A percentile compares a stretch with the other conserved stretches of the same genome.
These are phyloP conservation scores for Sarcoramphus papa DNA, from an alignment of 2,797 vertebrate genomes.

Conservation along the genomic window DNA sequence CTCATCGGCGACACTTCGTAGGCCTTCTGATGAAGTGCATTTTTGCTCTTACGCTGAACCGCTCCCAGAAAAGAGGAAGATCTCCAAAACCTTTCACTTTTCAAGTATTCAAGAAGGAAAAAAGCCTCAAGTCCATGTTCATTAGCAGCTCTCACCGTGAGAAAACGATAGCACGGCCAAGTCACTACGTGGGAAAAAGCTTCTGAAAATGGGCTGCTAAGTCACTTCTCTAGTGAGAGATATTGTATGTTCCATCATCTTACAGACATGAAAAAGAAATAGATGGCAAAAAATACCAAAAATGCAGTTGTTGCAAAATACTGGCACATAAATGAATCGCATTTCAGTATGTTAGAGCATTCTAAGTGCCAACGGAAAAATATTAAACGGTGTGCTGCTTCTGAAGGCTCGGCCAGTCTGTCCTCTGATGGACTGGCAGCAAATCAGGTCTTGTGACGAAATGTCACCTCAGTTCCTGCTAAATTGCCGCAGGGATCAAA, in stretches of 20 bases:
- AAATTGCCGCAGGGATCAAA: background rate
- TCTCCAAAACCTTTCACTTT: background rate
- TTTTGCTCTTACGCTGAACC: fast-evolving
- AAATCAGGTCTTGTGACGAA: background rate
- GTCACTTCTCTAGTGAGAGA: background rate
- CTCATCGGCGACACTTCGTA: fast-evolving
- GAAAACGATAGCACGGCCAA: fast-evolving
- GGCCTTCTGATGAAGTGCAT: too few relatives aligned
- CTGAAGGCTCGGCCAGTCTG: background rate
- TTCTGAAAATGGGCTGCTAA: background rate
- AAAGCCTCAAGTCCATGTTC: background rate
- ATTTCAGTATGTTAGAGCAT: fast-evolving
- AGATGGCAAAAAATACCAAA: background rate
- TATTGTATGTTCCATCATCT: background rate
- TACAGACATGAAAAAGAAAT: background rate
- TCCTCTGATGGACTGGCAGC: background rate
- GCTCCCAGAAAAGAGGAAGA: background rate
- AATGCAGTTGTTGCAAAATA: background rate
- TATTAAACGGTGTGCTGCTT: background rate
- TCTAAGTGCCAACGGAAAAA: background rate
- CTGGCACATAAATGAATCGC: background rate
- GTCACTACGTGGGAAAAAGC: background rate
- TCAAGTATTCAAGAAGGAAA: background rate
- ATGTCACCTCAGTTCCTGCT: background rate
- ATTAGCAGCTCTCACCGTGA: background rate